Evolutionary conservation across 1,140 invertebrate species (phyloP).

Genomic region (Nylanderia fulva): DNA sequence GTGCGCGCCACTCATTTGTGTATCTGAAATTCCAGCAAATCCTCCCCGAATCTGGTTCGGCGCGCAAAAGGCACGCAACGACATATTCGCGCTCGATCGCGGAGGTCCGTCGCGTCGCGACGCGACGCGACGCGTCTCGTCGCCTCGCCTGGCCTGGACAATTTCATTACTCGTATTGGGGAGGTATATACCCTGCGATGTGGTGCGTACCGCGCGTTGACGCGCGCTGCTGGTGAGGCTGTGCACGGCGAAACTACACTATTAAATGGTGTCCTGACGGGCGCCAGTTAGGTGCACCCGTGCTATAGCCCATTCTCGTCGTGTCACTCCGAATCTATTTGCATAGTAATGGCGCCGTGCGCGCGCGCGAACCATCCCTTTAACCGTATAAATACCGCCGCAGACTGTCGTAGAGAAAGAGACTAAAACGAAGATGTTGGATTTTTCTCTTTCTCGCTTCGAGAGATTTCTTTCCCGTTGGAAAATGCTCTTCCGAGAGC

Average conservation of each 20-base stretch:
- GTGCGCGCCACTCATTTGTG: constrained; percentile 64
- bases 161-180: constrained; percentile 84
- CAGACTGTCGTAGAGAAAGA: constrained; percentile 31
- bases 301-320: constrained; percentile 79
- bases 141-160: constrained; percentile 74
- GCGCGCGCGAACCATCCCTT: constrained; percentile 67
- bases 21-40: constrained; percentile 73
- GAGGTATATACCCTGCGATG: constrained; percentile 28
- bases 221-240: constrained; percentile 41
- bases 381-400: constrained; percentile 68
- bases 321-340: constrained; percentile 84
- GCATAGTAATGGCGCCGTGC: constrained; percentile 82
- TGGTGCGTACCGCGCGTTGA: background rate
- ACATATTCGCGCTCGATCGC: constrained; percentile 72
- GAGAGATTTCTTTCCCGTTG: constrained; percentile 21
- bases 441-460: background rate
- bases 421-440: constrained; percentile 63
- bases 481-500: background rate
- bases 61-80: constrained; percentile 74
- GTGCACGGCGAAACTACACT: constrained; percentile 81
- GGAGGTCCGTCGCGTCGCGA: constrained; percentile 67
- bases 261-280: constrained; percentile 83
- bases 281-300: constrained; percentile 79
- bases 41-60: constrained; percentile 70
- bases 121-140: background rate